Evolutionary conservation across 2,888 invertebrate species (phyloP), one percentile per base, ranked within the genome.

Genomic region (Eupithecia pulchellata): DNA sequence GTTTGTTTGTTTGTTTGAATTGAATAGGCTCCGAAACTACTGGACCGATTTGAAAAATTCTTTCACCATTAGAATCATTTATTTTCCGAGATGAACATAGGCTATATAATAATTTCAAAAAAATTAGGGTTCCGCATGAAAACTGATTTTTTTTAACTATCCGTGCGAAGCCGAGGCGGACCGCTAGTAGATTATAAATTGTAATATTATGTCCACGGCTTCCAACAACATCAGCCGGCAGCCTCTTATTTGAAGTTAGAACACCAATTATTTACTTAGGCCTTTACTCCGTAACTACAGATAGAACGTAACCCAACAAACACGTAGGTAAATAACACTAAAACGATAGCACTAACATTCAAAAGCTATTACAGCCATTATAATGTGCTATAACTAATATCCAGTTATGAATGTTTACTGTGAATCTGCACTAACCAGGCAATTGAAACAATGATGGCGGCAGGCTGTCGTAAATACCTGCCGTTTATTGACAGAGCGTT

Each of bases 401-500:
- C 55, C 42, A 71, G 61, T 36, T 55, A 57, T 42, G 39, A 36
- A 30, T 32, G 55, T 55, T 32, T 32, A 52, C 32, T 58, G 32
- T 32, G 61, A 60, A 32, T 58, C 71, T 79, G 80, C 79, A 77
- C 80, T 82, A 80, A 85, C 82, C 81, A 81, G 78, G 78, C 82
- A 80, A 84, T 82, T 79, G 81, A 82, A 86, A 84, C 85, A 83
- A 84, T 83, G 81, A 83, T 82, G 82, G 80, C 82, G 82, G 81
- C 77, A 68, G 75, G 75, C 77, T 81, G 78, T 85, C 87, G 82
- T 86, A 87, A 87, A 87, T 87, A 87, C 87, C 87, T 87, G 87
- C 82, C 81, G 79, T 82, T 86, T 85, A 84, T 85, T 82, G 85
- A 78, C 75, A 76, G 75, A 34, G 66, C 42, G 73, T 85, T 85